phyloP scores from a whole-genome alignment of 1,140 invertebrate genomes.

The Drosophila subobscura region DNA sequence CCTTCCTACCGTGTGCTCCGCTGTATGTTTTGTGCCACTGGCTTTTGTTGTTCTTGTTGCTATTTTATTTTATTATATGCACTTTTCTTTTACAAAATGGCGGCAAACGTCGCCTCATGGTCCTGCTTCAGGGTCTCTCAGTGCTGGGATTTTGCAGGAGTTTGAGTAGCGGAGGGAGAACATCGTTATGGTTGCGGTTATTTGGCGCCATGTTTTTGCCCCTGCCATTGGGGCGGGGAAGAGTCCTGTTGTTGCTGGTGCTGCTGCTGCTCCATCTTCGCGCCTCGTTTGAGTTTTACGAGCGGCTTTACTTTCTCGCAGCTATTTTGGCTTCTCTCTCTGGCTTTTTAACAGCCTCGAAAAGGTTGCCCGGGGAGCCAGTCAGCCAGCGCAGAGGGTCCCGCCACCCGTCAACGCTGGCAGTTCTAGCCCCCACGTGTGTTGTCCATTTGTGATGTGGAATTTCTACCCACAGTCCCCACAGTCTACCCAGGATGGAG shows the following conservation, averaged over 20 bases:
- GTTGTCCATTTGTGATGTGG: constrained; percentile 73
- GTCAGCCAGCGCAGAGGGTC: not conserved
- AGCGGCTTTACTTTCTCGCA: constrained; percentile 81
- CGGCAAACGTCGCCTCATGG: constrained; percentile 73
- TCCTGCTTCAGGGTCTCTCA: constrained; percentile 37
- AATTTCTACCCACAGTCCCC: constrained; percentile 28
- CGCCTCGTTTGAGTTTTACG: constrained; percentile 80
- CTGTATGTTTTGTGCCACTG: constrained; percentile 18
- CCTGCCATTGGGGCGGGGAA: too few species aligned
- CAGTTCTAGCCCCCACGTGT: constrained; percentile 57
- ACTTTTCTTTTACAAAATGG: constrained; percentile 82
- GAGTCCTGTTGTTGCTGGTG: constrained; percentile 1
- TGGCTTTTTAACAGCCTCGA: constrained; percentile 74
- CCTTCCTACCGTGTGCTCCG: constrained; percentile 27
- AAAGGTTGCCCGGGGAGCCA: constrained; percentile 25
- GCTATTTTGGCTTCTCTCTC: constrained; percentile 65
- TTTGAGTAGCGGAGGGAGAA: not conserved
- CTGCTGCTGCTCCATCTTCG: constrained; percentile 26
- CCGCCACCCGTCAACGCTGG: constrained; percentile 16
- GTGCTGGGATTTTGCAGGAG: constrained; percentile 6
- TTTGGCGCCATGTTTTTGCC: constrained; percentile 79
- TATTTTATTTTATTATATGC: constrained; percentile 82
- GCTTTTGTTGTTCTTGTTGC: constrained; percentile 52
- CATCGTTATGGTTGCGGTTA: constrained; percentile 78
- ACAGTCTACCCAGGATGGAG: too few species aligned